Base-by-base conservation (phyloP, 1,140 invertebrate genomes). In the Dinoponera quadriceps region DNA sequence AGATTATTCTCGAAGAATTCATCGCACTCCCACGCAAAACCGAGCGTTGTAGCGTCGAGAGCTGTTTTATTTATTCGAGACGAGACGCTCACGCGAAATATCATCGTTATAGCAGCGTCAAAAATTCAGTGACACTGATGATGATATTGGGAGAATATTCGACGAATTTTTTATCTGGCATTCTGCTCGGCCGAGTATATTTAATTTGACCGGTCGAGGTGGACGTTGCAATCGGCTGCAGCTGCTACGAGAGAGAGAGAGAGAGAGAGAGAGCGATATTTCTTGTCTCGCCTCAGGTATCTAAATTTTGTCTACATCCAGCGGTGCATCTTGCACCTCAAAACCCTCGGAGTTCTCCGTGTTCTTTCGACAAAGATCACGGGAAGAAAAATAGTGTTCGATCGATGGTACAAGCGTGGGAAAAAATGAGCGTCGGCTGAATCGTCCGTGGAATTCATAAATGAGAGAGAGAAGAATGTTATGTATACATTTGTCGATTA, bases 151-250 rank as follows among this genome's bases (percentile, higher is more conserved):
- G 63, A 44, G 51, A 68, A 22, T 44, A 29, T 57, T 69, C 75
- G 33, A 71, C 54, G 51, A 57, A 80, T 71, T 80, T 80, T 80
- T 80, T 80, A 80, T 80, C 75, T 80, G 22, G 2, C 65, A n/a
- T 80, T 80, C 65, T 25, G 38, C 75, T 80, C n/a, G 51, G 38
- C 68, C 75, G 65, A 71, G 75, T 80, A 71, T 54, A 14, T 80
- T 80, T 59, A 80, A 80, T 80, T 71, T 80, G 63, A 71, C 48
- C 29, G 65, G 65, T 51, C n/a, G 57, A 44, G 29, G 5, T 5
- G 29, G 29, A 33, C 5, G 29, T 33, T 33, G 29, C 29, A 5
- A 33, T 2, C 2, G 5, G 5, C 29, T 2, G 57, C 51, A 63
- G 63, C 14, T 7, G 54, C 59, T 29, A 4, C 54, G 66, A 57